Percentiles rank a stretch among this genome's conserved stretches.
Conservation (phyloP, 1,140 invertebrate species). For the Pseudomyrmex flavicornis region DNA sequence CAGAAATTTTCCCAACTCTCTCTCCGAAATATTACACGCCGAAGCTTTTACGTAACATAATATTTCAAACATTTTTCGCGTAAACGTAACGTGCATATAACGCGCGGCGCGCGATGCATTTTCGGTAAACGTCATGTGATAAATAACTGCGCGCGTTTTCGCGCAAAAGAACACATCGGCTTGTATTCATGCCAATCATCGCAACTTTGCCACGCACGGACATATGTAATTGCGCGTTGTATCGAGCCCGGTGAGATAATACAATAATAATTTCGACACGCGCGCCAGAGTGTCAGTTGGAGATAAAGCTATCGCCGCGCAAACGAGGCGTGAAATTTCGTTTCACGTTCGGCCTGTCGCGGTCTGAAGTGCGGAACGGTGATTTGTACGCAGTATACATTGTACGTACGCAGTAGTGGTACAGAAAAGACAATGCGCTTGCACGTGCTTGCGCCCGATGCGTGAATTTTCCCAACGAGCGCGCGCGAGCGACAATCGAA, state of each 20-base stretch:
- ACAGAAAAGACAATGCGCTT: slow-evolving; percentile 21
- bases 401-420: background rate
- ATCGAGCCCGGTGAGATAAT: slow-evolving; percentile 1
- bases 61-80: slow-evolving; percentile 11
- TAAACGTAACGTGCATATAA: background rate
- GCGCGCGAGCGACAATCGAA: slow-evolving; percentile 25
- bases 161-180: background rate
- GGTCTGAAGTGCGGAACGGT: slow-evolving; percentile 11
- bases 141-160: background rate
- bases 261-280: slow-evolving; percentile 54
- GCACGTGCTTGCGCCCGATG: slow-evolving; percentile 9
- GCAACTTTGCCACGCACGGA: background rate
- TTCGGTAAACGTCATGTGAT: background rate
- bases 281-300: slow-evolving; percentile 13
- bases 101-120: background rate
- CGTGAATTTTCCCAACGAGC: background rate
- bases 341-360: slow-evolving; percentile 46
- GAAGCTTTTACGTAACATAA: background rate
- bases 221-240: slow-evolving; percentile 15
- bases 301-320: slow-evolving; percentile 47
- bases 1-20: background rate
- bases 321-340: slow-evolving; percentile 58
- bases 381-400: background rate
- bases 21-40: background rate
- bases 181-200: slow-evolving; percentile 6